These are phyloP conservation scores for Patagioenas fasciata DNA, from an alignment of 2,113 vertebrate species.

Conservation along the genomic window DNA sequence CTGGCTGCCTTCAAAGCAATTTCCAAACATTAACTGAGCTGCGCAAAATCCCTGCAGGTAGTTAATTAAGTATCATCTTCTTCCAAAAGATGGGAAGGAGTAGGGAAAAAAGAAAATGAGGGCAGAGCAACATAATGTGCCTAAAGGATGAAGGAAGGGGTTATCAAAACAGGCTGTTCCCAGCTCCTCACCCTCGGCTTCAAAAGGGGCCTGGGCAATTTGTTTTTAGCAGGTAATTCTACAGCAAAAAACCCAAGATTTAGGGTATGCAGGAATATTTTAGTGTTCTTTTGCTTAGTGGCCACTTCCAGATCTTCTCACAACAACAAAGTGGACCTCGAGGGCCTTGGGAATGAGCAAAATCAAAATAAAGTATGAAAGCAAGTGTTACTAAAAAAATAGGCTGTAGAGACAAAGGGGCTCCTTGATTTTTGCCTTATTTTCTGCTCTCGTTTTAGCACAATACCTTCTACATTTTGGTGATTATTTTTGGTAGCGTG, in stretches of 20 bases:
- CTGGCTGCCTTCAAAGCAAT: not conserved
- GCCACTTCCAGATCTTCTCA: not conserved
- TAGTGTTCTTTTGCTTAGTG: not conserved
- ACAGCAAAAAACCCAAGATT: not conserved
- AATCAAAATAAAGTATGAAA: not conserved
- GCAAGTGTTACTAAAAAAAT: not conserved
- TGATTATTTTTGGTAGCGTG: not conserved
- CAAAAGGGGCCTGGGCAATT: not conserved
- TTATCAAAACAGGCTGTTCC: not conserved
- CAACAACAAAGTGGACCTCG: not conserved
- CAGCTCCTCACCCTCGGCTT: not conserved
- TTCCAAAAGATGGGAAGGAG: not conserved
- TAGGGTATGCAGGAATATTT: not conserved
- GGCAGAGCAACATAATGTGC: not conserved
- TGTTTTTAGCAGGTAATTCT: not conserved
- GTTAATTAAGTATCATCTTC: not conserved
- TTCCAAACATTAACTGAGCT: not conserved
- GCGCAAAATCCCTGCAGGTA: not conserved
- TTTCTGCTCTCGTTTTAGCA: not conserved
- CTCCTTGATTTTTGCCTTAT: fast-evolving
- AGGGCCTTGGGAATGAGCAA: not conserved
- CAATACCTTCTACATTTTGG: not conserved
- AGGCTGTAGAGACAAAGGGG: not conserved
- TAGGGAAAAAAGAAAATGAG: not conserved
- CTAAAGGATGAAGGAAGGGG: not conserved